Conservation (phyloP, 2,888 invertebrate genomes). For the Brassicogethes aeneus region DNA sequence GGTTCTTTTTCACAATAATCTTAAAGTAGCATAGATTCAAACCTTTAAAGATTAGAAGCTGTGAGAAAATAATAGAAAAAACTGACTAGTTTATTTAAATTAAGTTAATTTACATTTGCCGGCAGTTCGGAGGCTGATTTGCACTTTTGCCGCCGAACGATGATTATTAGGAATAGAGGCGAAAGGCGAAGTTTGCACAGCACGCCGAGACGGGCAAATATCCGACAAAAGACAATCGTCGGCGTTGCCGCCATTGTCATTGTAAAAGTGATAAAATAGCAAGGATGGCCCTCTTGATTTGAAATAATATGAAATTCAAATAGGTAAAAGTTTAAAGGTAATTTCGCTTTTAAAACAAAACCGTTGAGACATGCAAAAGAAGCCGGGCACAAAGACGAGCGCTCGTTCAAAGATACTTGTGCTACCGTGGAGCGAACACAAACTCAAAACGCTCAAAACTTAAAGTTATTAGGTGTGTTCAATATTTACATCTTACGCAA, state of each 20-base stretch:
- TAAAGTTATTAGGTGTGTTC: too few relatives aligned
- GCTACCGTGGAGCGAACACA: not conserved
- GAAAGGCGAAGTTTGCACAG: conserved; percentile 1
- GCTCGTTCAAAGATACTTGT: not conserved
- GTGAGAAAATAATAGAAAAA: too few relatives aligned
- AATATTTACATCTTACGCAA: too few relatives aligned
- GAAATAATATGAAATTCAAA: not conserved
- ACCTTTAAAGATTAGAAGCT: too few relatives aligned
- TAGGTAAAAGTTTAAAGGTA: not conserved
- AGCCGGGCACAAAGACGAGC: not conserved
- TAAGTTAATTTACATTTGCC: not conserved
- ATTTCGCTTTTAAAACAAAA: not conserved
- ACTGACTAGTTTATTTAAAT: too few relatives aligned
- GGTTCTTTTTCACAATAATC: too few relatives aligned
- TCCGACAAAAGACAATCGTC: not conserved
- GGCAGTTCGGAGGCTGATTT: not conserved
- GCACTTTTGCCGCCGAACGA: not conserved
- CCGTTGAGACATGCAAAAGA: not conserved
- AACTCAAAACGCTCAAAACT: too few relatives aligned
- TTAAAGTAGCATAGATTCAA: too few relatives aligned
- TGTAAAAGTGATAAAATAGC: not conserved
- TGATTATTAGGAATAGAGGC: not conserved
- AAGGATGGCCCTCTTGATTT: not conserved
- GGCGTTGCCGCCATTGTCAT: not conserved
- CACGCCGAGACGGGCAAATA: too few relatives aligned